These are phyloP conservation scores for Gasterosteus aculeatus DNA, from an alignment of 2,113 vertebrate genomes.

Conservation along the genomic window DNA sequence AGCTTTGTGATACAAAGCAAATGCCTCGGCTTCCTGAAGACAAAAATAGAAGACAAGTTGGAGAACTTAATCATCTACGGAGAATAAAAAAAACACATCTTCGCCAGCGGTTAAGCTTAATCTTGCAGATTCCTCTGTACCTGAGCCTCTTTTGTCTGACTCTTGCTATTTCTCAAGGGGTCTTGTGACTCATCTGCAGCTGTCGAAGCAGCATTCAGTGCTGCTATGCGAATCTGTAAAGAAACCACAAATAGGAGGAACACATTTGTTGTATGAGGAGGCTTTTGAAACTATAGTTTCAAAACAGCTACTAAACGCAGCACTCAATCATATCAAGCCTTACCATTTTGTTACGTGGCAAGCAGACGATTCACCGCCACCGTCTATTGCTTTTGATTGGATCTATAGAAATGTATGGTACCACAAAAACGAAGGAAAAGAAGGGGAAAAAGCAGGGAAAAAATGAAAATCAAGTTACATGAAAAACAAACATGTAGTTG, in stretches of 20 bases:
- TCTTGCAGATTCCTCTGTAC: constrained; percentile 66
- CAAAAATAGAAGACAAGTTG: constrained; percentile 1
- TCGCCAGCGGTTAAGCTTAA: neutral
- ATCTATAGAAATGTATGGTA: constrained; percentile 4
- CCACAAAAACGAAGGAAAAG: neutral
- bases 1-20: constrained; percentile 96
- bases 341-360: constrained; percentile 64
- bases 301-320: neutral
- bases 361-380: constrained; percentile 20
- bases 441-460: neutral
- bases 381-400: neutral
- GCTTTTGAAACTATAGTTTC: too few species aligned
- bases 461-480: neutral
- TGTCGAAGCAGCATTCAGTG: constrained; percentile 90
- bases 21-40: constrained; percentile 94
- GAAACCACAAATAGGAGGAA: neutral
- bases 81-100: neutral
- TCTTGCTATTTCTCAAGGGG: constrained; percentile 88
- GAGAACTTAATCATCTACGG: neutral
- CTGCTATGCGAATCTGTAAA: constrained; percentile 93
- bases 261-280: neutral
- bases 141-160: constrained; percentile 96
- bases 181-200: constrained; percentile 92
- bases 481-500: neutral
- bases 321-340: constrained; percentile 8